phyloP scores from a whole-genome alignment of 30 jellyfish, hydroid and myxozoan species.

The Aurelia sp. region DNA sequence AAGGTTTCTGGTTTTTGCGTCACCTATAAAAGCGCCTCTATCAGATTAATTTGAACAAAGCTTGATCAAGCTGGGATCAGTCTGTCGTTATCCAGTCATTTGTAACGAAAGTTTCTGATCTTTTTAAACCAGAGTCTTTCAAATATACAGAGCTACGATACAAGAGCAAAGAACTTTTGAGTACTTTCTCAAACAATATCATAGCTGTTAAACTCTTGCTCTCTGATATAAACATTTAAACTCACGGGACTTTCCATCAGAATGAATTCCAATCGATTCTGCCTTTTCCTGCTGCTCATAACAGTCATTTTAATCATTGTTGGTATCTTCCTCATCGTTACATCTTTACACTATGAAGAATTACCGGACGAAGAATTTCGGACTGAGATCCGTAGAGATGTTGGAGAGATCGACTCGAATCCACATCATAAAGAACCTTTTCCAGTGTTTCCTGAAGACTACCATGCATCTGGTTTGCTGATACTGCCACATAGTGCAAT shows the following conservation, averaged over 20 bases:
- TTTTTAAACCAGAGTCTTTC: no score
- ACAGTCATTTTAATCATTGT: constrained; percentile 37
- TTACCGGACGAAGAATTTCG: background rate
- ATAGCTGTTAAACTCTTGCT: no score
- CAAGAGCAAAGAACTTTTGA: no score
- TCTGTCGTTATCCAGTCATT: no score
- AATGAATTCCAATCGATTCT: constrained; percentile 42
- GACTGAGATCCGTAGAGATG: constrained; percentile 6
- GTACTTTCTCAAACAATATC: no score
- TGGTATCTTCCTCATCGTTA: constrained; percentile 56
- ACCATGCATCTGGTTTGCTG: constrained; percentile 92
- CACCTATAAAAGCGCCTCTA: no score
- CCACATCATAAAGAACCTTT: constrained; percentile 25
- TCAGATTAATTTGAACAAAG: no score
- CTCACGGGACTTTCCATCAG: background rate
- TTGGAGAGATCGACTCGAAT: constrained; percentile 5
- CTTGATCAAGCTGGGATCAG: no score
- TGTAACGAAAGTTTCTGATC: no score
- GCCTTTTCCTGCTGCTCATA: constrained; percentile 27
- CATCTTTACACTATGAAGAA: constrained; percentile 38
- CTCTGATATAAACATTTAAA: no score
- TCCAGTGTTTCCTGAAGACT: constrained; percentile 89
- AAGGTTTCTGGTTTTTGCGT: no score
- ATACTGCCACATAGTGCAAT: constrained; percentile 94
- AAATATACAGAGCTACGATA: no score